A percentile compares a stretch with the other conserved stretches of the same genome.
Evolutionary conservation across 1,140 invertebrate species (phyloP).

Genomic region (Caenorhabditis tropicalis): DNA sequence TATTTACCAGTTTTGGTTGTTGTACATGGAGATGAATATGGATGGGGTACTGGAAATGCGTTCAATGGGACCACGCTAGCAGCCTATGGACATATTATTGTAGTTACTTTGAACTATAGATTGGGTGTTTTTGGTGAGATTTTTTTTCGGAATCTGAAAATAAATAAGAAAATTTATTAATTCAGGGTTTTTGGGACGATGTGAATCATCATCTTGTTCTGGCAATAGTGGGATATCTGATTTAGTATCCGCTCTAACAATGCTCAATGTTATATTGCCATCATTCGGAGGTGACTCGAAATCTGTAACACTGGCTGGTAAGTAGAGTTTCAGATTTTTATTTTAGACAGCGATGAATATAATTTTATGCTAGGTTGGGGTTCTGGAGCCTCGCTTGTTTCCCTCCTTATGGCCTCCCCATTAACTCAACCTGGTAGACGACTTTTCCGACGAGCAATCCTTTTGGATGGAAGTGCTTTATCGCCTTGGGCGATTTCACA

Average conservation of each 20-base stretch:
- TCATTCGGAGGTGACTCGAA: constrained; percentile 73
- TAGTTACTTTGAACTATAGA: constrained; percentile 71
- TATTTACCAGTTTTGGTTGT: constrained; percentile 63
- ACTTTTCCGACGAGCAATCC: constrained; percentile 68
- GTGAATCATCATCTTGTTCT: constrained; percentile 67
- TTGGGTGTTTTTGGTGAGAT: constrained; percentile 65
- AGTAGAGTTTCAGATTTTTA: not conserved
- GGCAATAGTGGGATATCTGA: constrained; percentile 70
- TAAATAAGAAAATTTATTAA: not conserved
- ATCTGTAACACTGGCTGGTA: constrained; percentile 73
- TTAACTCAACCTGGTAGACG: constrained; percentile 69
- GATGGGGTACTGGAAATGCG: constrained; percentile 68
- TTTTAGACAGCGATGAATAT: not conserved
- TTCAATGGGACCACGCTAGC: constrained; percentile 69
- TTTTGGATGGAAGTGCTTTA: constrained; percentile 69
- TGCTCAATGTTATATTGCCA: constrained; percentile 73
- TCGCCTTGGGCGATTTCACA: constrained; percentile 69
- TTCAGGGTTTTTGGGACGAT: constrained; percentile 69
- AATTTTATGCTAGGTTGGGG: constrained; percentile 63
- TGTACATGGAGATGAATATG: constrained; percentile 70
- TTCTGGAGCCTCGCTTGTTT: constrained; percentile 69
- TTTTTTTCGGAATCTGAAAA: not conserved
- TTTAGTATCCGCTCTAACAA: constrained; percentile 72
- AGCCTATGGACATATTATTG: constrained; percentile 68
- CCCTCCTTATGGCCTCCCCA: constrained; percentile 71